These are phyloP conservation scores for Oxycera nigricornis DNA, from an alignment of 2,888 invertebrate genomes.

Conservation along the genomic window DNA sequence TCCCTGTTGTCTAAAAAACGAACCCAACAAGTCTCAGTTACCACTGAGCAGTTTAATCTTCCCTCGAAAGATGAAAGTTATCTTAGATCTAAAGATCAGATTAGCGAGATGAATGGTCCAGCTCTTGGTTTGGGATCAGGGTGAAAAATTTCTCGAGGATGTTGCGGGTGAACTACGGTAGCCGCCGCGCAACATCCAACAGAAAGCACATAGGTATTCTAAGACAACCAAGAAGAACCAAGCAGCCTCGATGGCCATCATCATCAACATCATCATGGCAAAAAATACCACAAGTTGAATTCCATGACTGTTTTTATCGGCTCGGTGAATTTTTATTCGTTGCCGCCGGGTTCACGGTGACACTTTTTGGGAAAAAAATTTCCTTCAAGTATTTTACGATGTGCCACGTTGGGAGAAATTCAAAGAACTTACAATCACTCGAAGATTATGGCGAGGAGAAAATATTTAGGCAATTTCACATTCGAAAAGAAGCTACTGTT, in stretches of 20 bases:
- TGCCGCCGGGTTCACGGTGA: constrained; percentile 10
- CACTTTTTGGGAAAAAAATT: constrained; percentile 20
- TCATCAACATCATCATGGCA: too few species aligned
- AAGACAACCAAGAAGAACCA: neutral
- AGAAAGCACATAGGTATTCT: neutral
- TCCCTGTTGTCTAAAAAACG: neutral
- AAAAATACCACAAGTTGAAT: constrained; percentile 36
- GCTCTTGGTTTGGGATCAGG: constrained; percentile 40
- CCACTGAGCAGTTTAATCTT: constrained; percentile 28
- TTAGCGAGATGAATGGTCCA: constrained; percentile 46
- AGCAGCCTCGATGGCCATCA: too few species aligned
- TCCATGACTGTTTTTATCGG: constrained; percentile 22
- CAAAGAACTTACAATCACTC: constrained; percentile 35
- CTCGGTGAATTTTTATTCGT: constrained; percentile 31
- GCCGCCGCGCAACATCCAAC: neutral
- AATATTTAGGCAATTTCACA: constrained; percentile 36
- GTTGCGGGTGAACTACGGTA: constrained; percentile 18
- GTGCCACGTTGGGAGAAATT: constrained; percentile 40
- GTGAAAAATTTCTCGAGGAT: constrained; percentile 47
- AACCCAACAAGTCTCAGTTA: constrained; percentile 38
- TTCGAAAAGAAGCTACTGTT: constrained; percentile 38
- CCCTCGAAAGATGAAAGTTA: constrained; percentile 37
- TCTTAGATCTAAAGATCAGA: constrained; percentile 46
- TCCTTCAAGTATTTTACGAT: constrained; percentile 32
- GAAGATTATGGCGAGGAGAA: constrained; percentile 27